phyloP scores from a whole-genome alignment of 2,113 vertebrate genomes.

The Dendrocopos noguchii region DNA sequence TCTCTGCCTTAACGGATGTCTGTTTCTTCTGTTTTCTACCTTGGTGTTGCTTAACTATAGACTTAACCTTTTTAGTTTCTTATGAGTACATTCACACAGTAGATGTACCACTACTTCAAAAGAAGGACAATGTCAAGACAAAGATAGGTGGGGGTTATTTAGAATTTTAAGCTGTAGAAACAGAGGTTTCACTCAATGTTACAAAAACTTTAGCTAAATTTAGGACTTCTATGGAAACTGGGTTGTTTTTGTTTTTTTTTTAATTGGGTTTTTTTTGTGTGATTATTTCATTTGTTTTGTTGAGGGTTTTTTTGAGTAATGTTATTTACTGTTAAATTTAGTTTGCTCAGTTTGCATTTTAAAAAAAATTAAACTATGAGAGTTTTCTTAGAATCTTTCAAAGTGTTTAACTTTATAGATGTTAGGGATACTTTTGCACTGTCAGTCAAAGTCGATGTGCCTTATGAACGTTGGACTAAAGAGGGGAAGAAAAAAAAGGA shows the following conservation, averaged over 20 bases:
- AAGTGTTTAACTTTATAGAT: neutral
- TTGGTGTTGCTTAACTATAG: slow-evolving; percentile 1
- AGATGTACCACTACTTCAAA: neutral
- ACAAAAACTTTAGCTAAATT: neutral
- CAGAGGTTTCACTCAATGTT: neutral
- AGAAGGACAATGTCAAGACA: neutral
- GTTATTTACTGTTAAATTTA: neutral
- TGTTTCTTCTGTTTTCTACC: slow-evolving; percentile 27
- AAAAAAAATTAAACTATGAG: neutral
- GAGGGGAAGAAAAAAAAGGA: neutral
- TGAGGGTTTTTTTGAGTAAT: neutral
- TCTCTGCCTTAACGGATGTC: slow-evolving; percentile 21
- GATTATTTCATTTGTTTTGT: too few relatives aligned
- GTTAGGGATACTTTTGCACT: neutral
- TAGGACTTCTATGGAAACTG: neutral
- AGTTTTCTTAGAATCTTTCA: neutral
- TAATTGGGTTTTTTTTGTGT: neutral
- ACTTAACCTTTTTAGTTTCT: slow-evolving; percentile 30
- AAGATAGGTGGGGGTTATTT: neutral
- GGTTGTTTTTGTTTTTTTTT: neutral
- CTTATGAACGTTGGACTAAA: neutral
- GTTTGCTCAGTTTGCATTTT: neutral
- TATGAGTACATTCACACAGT: neutral
- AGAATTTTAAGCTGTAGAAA: too few relatives aligned
- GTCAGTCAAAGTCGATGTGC: neutral